A percentile compares a stretch with the other conserved stretches of the same genome.
These are phyloP conservation scores for Hydrolagus colliei DNA, from an alignment of 2,797 vertebrate species.

Conservation along the genomic window DNA sequence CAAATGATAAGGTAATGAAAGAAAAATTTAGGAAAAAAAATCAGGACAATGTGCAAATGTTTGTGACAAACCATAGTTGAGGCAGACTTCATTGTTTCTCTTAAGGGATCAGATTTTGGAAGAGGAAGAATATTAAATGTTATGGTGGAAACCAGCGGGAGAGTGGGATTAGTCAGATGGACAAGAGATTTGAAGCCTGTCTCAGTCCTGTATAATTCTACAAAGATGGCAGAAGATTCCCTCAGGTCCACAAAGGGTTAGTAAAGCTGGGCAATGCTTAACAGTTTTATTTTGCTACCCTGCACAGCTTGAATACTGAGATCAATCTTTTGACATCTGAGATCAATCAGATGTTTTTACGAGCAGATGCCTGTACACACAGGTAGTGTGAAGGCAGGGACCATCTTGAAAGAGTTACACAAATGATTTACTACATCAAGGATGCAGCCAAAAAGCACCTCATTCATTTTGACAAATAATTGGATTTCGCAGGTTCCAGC, in stretches of 20 bases:
- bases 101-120: too few relatives aligned
- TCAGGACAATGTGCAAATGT: too few relatives aligned
- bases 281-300: not conserved
- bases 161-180: too few relatives aligned
- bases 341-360: not conserved
- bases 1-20: too few relatives aligned
- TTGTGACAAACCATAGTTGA: too few relatives aligned
- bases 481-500: not conserved
- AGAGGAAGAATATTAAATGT: too few relatives aligned
- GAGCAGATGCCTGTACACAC: constrained; percentile 9
- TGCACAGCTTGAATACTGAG: not conserved
- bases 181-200: not conserved
- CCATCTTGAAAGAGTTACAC: not conserved
- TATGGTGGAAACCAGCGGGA: too few relatives aligned
- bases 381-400: not conserved
- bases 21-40: too few relatives aligned
- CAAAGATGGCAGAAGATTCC: not conserved
- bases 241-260: not conserved
- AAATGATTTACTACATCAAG: not conserved
- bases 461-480: not conserved
- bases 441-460: not conserved
- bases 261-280: not conserved
- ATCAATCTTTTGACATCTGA: constrained; percentile 8
- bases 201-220: too few relatives aligned
- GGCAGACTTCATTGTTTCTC: too few relatives aligned